A percentile compares a stretch with the other conserved stretches of the same genome.
These are phyloP conservation scores for Australoheros facetus DNA, from an alignment of 2,797 vertebrate genomes.

Conservation along the genomic window DNA sequence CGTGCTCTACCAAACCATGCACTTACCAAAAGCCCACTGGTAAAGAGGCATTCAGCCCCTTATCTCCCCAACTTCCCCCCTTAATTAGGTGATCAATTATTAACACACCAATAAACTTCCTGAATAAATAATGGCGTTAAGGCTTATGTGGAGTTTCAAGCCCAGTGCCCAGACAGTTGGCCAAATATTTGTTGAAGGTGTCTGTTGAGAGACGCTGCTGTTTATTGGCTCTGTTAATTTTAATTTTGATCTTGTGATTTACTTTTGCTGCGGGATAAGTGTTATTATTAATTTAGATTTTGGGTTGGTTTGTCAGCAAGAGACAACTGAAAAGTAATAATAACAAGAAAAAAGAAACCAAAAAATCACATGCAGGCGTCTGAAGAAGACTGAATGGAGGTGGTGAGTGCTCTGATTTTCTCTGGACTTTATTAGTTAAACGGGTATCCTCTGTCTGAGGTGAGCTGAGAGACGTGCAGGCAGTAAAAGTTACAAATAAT, in stretches of 20 bases:
- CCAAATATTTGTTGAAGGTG: conserved; percentile 77
- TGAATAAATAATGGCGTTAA: conserved; percentile 82
- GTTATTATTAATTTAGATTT: conserved; percentile 40
- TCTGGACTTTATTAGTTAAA: background rate
- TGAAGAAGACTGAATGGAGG: conserved; percentile 10
- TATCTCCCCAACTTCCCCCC: conserved; percentile 77
- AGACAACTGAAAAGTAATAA: conserved; percentile 18
- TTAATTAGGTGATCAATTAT: conserved; percentile 88
- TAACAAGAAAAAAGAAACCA: background rate
- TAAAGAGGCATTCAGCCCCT: conserved; percentile 75
- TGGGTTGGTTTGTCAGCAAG: conserved; percentile 9
- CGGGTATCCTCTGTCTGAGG: background rate
- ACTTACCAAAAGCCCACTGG: conserved; percentile 82
- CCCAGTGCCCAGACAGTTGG: conserved; percentile 70
- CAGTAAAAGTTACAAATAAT: background rate
- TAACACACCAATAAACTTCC: conserved; percentile 84
- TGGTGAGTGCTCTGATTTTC: conserved; percentile 43
- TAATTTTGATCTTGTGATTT: conserved; percentile 48
- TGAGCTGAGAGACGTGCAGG: background rate
- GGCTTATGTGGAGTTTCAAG: conserved; percentile 69
- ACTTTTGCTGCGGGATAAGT: conserved; percentile 25
- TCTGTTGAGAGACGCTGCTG: conserved; percentile 56
- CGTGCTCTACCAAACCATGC: conserved; percentile 77
- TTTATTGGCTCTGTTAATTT: conserved; percentile 58
- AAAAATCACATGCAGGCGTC: background rate